These are phyloP conservation scores for Salmo trutta DNA, from an alignment of 2,797 vertebrate genomes.

Conservation along the genomic window DNA sequence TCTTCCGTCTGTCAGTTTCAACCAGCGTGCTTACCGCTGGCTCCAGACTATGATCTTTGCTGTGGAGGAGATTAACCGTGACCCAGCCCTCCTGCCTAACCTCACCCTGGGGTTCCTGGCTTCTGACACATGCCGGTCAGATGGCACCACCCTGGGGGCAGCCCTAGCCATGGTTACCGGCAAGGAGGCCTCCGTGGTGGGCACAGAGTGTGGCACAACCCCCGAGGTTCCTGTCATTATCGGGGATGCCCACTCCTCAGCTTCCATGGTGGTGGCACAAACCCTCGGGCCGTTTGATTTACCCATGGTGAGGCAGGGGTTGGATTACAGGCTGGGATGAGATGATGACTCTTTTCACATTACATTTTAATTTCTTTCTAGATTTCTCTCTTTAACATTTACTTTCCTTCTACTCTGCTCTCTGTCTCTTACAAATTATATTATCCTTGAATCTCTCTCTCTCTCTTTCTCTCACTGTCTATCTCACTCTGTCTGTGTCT, in stretches of 20 bases:
- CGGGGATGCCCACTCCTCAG: slow-evolving; percentile 52
- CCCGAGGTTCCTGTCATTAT: slow-evolving; percentile 52
- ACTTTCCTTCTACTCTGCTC: not conserved
- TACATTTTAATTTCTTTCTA: not conserved
- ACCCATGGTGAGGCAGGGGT: slow-evolving; percentile 47
- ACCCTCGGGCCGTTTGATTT: slow-evolving; percentile 59
- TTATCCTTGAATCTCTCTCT: not conserved
- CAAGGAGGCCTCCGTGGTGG: slow-evolving; percentile 35
- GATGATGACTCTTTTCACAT: not conserved
- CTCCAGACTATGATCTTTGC: slow-evolving; percentile 58
- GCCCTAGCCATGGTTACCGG: slow-evolving; percentile 53
- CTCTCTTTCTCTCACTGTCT: not conserved
- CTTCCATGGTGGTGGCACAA: slow-evolving; percentile 56
- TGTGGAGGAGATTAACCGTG: slow-evolving; percentile 62
- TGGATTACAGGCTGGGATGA: slow-evolving; percentile 10
- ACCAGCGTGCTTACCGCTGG: slow-evolving; percentile 47
- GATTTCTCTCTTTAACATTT: not conserved
- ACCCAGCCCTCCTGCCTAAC: slow-evolving; percentile 51
- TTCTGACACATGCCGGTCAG: slow-evolving; percentile 54
- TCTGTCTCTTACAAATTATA: not conserved
- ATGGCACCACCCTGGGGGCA: slow-evolving; percentile 50
- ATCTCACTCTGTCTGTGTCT: too few relatives aligned
- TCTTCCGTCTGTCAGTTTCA: slow-evolving; percentile 20
- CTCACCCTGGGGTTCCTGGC: slow-evolving; percentile 59
- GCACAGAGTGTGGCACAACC: slow-evolving; percentile 34